Evolutionary conservation across 2,888 invertebrate genomes (phyloP), one percentile per base, ranked within the genome.

Genomic region (Mactromeris polynyma): DNA sequence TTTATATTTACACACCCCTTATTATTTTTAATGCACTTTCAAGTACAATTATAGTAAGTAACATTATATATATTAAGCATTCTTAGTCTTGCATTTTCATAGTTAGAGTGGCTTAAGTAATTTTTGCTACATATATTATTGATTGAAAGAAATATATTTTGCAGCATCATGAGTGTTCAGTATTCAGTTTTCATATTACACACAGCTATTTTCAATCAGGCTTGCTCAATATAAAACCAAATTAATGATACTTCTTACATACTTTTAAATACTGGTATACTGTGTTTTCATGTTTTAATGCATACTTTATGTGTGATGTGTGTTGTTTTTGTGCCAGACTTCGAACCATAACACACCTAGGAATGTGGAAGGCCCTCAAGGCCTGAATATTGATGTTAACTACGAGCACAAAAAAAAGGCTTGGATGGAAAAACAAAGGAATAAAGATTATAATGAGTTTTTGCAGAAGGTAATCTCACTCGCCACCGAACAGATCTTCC

Each of bases 391-490:
- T 33, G 91, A 91, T 87, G 89, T 91, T 26, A 73, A 42, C 17
- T 87, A 81, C 80, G 83, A 85, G 38, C 79, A 36, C n/a, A 64
- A 73, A 42, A 89, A 87, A 85, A 84, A 89, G 42, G 85, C 69
- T 42, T 88, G 83, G 84, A 88, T 91, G 81, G 90, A 92, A 89
- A 89, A 81, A 78, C 89, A 93, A 86, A 91, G 93, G 87, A 93
- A 93, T 89, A 86, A 83, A 90, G 92, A 93, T 40, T 93, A 93
- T 90, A 93, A 93, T 93, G 88, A 87, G 17, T 87, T 85, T 78
- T 88, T 93, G 77, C 58, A 86, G 54, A 89, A 93, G 93, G 93
- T 93, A 93, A 90, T 78, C 46, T 38, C 78, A 78, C 78, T 17
- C 36, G 21, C 40, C 3, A 11, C n/a, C 17, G 33, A 69, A 33